phyloP scores from a whole-genome alignment of 2,888 invertebrate genomes.

The Euplagia quadripunctaria region DNA sequence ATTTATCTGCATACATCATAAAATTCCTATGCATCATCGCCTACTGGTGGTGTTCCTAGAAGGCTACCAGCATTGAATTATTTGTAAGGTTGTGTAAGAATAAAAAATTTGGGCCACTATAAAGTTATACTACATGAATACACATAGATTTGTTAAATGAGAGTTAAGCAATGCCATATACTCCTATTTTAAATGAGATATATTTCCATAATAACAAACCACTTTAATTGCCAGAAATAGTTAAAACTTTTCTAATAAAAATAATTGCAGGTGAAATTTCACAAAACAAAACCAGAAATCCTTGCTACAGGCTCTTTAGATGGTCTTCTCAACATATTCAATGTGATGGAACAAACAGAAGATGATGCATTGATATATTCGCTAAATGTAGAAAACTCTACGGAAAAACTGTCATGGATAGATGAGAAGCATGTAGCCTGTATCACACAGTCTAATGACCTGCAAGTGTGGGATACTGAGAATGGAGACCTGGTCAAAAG shows the following conservation, averaged over 20 bases:
- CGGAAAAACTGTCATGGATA: constrained; percentile 89
- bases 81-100: no score
- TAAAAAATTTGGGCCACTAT: no score
- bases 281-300: constrained; percentile 89
- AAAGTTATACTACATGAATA: no score
- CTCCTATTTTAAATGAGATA: no score
- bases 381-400: constrained; percentile 93
- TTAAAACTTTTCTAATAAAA: background rate
- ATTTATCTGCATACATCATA: no score
- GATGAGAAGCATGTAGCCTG: constrained; percentile 85
- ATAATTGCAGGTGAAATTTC: constrained; percentile 89
- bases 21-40: no score
- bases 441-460: constrained; percentile 90
- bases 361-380: constrained; percentile 93
- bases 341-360: constrained; percentile 91
- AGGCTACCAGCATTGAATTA: no score
- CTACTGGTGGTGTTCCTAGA: no score
- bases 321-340: constrained; percentile 94
- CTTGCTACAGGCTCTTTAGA: constrained; percentile 93
- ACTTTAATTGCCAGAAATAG: no score
- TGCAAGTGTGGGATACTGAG: constrained; percentile 89
- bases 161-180: no score
- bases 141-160: no score
- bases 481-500: constrained; percentile 88
- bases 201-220: no score